A percentile compares a stretch with the other conserved stretches of the same genome.
These are phyloP conservation scores for Syngnathus acus DNA, from an alignment of 2,797 vertebrate genomes.

Conservation along the genomic window DNA sequence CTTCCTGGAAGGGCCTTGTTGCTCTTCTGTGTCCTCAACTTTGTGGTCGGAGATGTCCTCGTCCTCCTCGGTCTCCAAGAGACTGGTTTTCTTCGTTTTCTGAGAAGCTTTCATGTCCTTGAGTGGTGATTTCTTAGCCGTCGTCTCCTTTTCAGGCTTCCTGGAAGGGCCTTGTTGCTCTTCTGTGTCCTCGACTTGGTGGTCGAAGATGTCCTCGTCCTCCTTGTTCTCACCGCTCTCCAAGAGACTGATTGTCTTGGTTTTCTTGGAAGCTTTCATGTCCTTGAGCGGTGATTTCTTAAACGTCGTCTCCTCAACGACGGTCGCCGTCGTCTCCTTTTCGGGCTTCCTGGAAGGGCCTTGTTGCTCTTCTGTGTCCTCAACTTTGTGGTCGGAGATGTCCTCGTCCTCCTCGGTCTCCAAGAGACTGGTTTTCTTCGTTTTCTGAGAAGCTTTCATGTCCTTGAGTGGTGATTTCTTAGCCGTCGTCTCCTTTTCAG, in stretches of 20 bases:
- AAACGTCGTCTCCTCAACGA: too few species aligned
- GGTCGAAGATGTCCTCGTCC: slow-evolving; percentile 35
- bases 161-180: slow-evolving; percentile 22
- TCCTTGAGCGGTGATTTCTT: not conserved
- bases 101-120: not conserved
- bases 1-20: not conserved
- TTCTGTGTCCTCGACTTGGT: slow-evolving; percentile 28
- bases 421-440: not conserved
- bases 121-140: not conserved
- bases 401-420: too few species aligned
- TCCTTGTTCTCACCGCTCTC: slow-evolving; percentile 73
- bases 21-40: not conserved
- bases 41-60: too few species aligned
- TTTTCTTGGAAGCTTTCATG: slow-evolving; percentile 2
- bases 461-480: not conserved
- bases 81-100: not conserved
- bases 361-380: not conserved
- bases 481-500: too few species aligned
- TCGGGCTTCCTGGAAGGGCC: not conserved
- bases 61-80: too few species aligned
- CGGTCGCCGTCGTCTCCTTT: not conserved
- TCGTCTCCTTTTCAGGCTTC: slow-evolving; percentile 1
- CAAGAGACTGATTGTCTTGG: slow-evolving; percentile 53
- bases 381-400: too few species aligned
- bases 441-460: not conserved